These are phyloP conservation scores for Aphelenchoides besseyi DNA, from an alignment of 1,140 invertebrate species.

Conservation along the genomic window DNA sequence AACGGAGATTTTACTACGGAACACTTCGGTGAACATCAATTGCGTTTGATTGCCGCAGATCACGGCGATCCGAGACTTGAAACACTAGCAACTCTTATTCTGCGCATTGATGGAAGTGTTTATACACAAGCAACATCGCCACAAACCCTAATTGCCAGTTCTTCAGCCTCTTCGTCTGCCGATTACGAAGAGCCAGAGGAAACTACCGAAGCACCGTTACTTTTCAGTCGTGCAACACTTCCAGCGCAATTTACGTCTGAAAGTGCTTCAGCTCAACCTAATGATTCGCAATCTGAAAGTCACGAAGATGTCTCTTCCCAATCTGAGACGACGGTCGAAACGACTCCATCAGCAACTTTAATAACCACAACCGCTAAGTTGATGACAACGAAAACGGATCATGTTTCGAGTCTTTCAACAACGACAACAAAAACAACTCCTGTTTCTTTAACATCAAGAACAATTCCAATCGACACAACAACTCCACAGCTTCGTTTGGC, in stretches of 20 bases:
- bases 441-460: conserved; percentile 6
- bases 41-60: conserved; percentile 51
- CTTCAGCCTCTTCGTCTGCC: neutral
- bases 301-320: neutral
- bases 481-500: conserved; percentile 34
- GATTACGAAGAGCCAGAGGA: conserved; percentile 4
- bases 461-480: neutral
- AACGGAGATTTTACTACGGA: conserved; percentile 54
- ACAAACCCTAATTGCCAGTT: neutral
- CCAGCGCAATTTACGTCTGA: conserved; percentile 8
- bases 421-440: conserved; percentile 1
- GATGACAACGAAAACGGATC: neutral
- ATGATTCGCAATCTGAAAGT: neutral
- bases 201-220: neutral
- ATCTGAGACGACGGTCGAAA: neutral
- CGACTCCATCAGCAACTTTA: neutral
- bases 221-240: conserved; percentile 12
- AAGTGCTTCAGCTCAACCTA: neutral
- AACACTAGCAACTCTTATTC: conserved; percentile 39
- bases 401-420: neutral
- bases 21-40: conserved; percentile 58
- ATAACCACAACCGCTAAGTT: neutral
- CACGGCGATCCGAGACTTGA: conserved; percentile 56
- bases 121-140: conserved; percentile 14
- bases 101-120: conserved; percentile 41